Evolutionary conservation across 2,113 vertebrate species (phyloP), one percentile per base, ranked within the genome.

Genomic region (Ornithorhynchus anatinus): DNA sequence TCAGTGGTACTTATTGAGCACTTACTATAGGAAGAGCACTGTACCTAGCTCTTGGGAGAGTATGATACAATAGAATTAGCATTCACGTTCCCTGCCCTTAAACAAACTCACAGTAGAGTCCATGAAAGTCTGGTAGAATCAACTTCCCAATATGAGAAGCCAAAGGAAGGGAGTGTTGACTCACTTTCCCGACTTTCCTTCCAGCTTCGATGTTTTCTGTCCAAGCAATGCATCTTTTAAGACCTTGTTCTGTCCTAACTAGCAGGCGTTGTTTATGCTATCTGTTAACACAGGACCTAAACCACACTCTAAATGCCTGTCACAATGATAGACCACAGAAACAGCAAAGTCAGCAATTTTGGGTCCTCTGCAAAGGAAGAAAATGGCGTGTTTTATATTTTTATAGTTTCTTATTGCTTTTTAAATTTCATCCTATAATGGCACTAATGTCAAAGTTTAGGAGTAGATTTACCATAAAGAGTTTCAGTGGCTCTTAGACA

Each of bases 401-500:
- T 81, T 81, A 68, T 68, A 19, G 19, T 72, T 72, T 81, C 60
- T 77, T 65, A 77, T n/a, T 61, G 59, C 69, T 72, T 81, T 77
- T 81, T 64, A 77, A 77, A 72, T 77, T 74, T 58, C 77, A 64
- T 73, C 63, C 64, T 68, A 59, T 87, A 84, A 79, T 75, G 40
- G 33, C 39, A 77, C 72, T 69, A 75, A 54, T 77, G 52, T 68
- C 57, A 31, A 65, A 50, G 66, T 65, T 69, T 75, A 63, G 52
- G 12, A 75, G 44, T 75, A 47, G 69, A 77, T 84, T 81, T 84
- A 67, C 63, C 63, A 84, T 72, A 84, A 80, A 85, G 61, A 77
- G 60, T 40, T 75, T 67, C 67, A 72, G 53, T 0, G 10, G 69
- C 81, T 72, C 70, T 81, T 70, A 81, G 72, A 77, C 39, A 81